Evolutionary conservation across 2,113 vertebrate genomes (phyloP), one percentile per base, ranked within the genome.

Genomic region (Motacilla alba): DNA sequence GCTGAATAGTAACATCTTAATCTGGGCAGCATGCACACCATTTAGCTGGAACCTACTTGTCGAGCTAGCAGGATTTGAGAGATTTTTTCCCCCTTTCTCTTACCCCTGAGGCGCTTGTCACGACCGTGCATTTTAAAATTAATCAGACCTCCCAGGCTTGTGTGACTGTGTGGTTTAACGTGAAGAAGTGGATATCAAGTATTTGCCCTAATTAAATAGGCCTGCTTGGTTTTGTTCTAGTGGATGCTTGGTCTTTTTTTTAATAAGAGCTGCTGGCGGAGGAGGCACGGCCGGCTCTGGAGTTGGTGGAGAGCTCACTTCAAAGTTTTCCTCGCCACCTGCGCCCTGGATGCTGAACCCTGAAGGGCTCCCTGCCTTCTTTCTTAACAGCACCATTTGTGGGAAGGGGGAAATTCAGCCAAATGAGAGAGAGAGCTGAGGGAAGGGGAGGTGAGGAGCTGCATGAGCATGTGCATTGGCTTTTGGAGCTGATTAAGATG

Each of bases 121-220:
- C 23, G 93, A 97, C 97, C 83, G 39, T 97, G 98, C 98, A 97
- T 98, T 98, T 98, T 98, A 97, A 98, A 98, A 98, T 98, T 97
- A 98, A 98, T 98, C 98, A 98, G 98, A 97, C 96, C 96, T 98
- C 96, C 96, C 93, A 94, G 97, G 96, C 97, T 97, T 76, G 53
- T 92, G 94, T 85, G 95, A 83, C 95, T 96, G 96, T 97, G 95
- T 96, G 97, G 97, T 98, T 97, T 98, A 97, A 97, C 96, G 72
- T 74, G 95, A 96, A 97, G 95, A 98, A 98, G 98, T 98, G 97
- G 97, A 64, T 98, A 97, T 98, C 97, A 92, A 97, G 97, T 95
- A 66, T 96, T 98, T 96, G 96, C 93, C 96, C 97, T 98, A 98
- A 98, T 98, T 98, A 98, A 98, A 98, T 92, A 97, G 97, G 96